Percentiles rank a stretch among this genome's conserved stretches.
Evolutionary conservation across 2,797 vertebrate genomes (phyloP).

Genomic region (Acanthurus tractus): DNA sequence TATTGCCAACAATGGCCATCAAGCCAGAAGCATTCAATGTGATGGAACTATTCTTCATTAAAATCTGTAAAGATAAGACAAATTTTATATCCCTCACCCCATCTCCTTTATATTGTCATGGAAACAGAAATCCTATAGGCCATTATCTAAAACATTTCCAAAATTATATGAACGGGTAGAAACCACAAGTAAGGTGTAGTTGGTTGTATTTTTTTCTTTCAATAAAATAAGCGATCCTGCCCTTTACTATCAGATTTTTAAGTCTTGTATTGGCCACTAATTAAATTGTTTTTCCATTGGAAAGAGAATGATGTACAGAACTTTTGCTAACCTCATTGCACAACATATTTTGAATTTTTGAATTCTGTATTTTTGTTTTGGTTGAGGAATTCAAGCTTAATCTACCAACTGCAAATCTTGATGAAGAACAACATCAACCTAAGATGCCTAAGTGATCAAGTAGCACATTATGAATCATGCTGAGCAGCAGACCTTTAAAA

Average conservation of each 20-base stretch:
- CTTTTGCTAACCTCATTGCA: neutral
- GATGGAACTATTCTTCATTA: too few species aligned
- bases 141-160: too few species aligned
- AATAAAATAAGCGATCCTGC: too few species aligned
- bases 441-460: constrained; percentile 29
- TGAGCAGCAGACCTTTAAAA: constrained; percentile 33
- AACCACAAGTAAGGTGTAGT: too few species aligned
- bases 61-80: too few species aligned
- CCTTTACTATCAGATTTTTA: too few species aligned
- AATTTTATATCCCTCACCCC: neutral
- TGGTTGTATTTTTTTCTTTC: too few species aligned
- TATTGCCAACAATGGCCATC: neutral
- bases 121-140: too few species aligned
- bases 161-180: too few species aligned
- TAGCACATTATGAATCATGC: constrained; percentile 25
- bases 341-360: neutral
- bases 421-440: neutral
- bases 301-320: neutral
- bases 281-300: neutral
- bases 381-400: neutral
- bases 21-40: neutral
- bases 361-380: neutral
- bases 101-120: too few species aligned
- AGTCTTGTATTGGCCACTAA: neutral
- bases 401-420: neutral